Base-by-base conservation (phyloP, 2,113 vertebrate genomes). In the Scolopax mira region DNA sequence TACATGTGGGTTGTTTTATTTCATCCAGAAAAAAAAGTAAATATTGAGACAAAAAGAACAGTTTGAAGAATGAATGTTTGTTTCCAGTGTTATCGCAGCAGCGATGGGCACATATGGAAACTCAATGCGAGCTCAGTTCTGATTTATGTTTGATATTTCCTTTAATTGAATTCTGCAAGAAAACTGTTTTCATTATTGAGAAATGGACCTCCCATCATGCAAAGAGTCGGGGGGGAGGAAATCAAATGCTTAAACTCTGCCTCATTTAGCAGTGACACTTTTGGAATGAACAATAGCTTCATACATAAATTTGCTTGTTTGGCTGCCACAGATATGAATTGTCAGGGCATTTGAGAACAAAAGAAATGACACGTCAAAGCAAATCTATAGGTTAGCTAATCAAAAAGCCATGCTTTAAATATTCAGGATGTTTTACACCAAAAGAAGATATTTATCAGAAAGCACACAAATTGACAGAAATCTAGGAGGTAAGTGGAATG, bases 161-260 rank as follows among this genome's bases (percentile, higher is more conserved):
- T 94, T 93, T 97, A 97, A 97, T 79, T 93, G 93, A 97, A 85
- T 97, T 97, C 88, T 87, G 79, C 67, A 94, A 77, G 70, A 95
- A 96, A 94, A 91, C 79, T 69, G 71, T 51, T 96, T 97, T 96
- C 89, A 91, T 96, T 96, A 96, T 88, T 96, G 85, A 96, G 86
- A 95, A 94, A 94, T 41, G 70, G 95, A 96, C 94, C 88, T 96
- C 96, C 96, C 93, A 96, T 94, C 89, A 97, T 39, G 88, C 80
- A 93, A 79, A 85, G 52, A 13, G 24, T 7, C 10, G 46, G 19
- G 31, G 8, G 10, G 46, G 46, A 46, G 24, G 39, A 3, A 65
- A 93, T 73, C 42, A 90, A 90, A 96, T 62, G 75, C 77, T 95
- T 93, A 94, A 95, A 94, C 69, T 93, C 79, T 9, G 22, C 64